These are phyloP conservation scores for Lepisosteus oculatus DNA, from an alignment of 2,113 vertebrate species.

Conservation along the genomic window DNA sequence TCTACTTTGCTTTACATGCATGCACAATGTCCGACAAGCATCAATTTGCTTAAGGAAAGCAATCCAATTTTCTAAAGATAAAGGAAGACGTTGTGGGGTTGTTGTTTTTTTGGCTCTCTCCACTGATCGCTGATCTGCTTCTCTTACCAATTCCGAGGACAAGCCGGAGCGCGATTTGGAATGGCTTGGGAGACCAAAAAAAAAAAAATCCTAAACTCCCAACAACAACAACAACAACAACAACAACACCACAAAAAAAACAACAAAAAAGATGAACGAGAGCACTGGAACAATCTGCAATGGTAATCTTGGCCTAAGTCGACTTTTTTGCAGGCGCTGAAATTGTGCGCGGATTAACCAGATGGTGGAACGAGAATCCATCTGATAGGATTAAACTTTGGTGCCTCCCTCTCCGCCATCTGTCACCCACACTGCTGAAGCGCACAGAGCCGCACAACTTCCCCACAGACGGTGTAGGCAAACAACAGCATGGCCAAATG, in stretches of 20 bases:
- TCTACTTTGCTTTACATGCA: constrained; percentile 60
- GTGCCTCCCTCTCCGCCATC: constrained; percentile 86
- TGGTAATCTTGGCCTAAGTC: constrained; percentile 82
- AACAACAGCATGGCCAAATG: constrained; percentile 45
- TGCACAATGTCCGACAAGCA: constrained; percentile 65
- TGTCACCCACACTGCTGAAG: constrained; percentile 65
- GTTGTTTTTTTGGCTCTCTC: constrained; percentile 49
- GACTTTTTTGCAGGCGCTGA: constrained; percentile 85
- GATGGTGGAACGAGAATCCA: constrained; percentile 92
- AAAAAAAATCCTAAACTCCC: constrained; percentile 55
- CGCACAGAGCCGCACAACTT: constrained; percentile 14
- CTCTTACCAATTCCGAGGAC: constrained; percentile 54
- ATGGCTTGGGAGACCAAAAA: constrained; percentile 40
- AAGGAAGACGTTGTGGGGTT: constrained; percentile 37
- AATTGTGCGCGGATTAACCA: constrained; percentile 87
- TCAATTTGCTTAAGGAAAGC: constrained; percentile 66
- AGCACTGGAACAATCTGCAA: constrained; percentile 84
- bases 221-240: no score
- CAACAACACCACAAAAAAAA: constrained; percentile 9
- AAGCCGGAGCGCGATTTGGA: constrained; percentile 75
- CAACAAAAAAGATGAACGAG: constrained; percentile 76
- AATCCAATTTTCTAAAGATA: constrained; percentile 73
- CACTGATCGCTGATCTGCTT: constrained; percentile 54
- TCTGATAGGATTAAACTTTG: constrained; percentile 97
- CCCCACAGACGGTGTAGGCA: not conserved